These are phyloP conservation scores for Eira barbara DNA, from an alignment of 2,113 vertebrate species.

Conservation along the genomic window DNA sequence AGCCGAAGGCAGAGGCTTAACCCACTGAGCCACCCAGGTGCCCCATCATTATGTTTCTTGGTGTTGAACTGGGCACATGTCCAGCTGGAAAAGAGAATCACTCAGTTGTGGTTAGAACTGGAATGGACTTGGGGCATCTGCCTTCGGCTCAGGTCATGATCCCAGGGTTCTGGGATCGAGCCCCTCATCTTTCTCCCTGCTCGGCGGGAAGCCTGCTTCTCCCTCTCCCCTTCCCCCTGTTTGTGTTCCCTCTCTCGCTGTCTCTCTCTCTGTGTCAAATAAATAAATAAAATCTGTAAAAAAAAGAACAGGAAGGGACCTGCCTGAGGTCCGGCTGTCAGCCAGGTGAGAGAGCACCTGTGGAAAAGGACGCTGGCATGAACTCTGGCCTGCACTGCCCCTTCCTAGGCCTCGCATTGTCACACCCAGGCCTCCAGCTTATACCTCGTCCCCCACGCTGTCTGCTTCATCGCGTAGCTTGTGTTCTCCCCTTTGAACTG, in stretches of 20 bases:
- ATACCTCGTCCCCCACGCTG: fast-evolving
- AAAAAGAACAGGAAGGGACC: neutral
- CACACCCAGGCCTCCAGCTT: neutral
- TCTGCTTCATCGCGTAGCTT: neutral
- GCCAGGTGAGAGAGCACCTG: neutral
- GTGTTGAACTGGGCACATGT: neutral
- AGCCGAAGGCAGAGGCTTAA: no score
- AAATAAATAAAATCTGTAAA: no score
- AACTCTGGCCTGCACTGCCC: neutral
- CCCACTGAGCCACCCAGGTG: no score
- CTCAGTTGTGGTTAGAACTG: neutral
- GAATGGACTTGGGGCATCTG: neutral
- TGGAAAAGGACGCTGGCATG: no score
- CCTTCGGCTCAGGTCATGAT: no score
- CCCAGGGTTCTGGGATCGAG: no score
- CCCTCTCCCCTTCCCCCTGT: no score
- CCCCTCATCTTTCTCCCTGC: no score
- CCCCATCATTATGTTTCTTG: neutral
- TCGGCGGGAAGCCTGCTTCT: no score
- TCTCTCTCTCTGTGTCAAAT: no score
- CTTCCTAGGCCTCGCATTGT: neutral
- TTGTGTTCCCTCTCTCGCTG: no score
- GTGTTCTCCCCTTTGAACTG: neutral
- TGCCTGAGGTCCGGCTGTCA: neutral
- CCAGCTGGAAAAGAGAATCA: neutral